Conservation (phyloP, 2,888 invertebrate genomes). For the Agonum fuliginosum region DNA sequence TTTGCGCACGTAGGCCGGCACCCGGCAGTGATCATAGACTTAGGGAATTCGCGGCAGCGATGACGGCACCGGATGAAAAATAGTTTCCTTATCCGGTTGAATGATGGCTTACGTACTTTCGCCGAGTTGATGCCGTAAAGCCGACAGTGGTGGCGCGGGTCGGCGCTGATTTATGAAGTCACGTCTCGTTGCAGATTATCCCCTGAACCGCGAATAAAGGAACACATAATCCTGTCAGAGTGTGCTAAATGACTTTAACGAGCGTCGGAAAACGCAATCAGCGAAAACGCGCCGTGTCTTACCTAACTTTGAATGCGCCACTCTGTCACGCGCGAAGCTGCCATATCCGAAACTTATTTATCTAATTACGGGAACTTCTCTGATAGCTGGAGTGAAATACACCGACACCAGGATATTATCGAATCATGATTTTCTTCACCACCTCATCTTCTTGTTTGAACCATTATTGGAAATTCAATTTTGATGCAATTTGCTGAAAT, state of each 20-base stretch:
- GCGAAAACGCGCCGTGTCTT: slow-evolving; percentile 31
- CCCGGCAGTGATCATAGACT: slow-evolving; percentile 45
- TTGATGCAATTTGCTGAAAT: too few species aligned
- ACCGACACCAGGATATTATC: not conserved
- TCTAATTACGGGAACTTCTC: slow-evolving; percentile 21
- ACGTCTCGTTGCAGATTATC: slow-evolving; percentile 68
- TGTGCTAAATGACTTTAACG: slow-evolving; percentile 59
- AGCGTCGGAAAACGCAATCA: slow-evolving; percentile 57
- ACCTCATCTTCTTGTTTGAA: not conserved
- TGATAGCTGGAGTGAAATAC: not conserved
- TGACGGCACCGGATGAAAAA: slow-evolving; percentile 64
- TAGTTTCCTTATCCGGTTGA: slow-evolving; percentile 67
- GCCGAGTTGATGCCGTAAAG: slow-evolving; percentile 53
- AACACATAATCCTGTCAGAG: slow-evolving; percentile 65
- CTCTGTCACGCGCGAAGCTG: slow-evolving; percentile 4
- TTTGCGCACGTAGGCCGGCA: slow-evolving; percentile 13
- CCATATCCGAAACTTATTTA: slow-evolving; percentile 31
- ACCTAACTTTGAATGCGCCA: slow-evolving; percentile 29
- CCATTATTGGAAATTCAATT: too few species aligned
- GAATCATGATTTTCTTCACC: not conserved
- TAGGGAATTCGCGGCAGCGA: slow-evolving; percentile 38
- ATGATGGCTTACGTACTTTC: slow-evolving; percentile 68
- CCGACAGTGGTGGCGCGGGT: slow-evolving; percentile 61
- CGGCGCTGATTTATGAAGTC: slow-evolving; percentile 67
- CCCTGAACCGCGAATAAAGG: slow-evolving; percentile 66